Evolutionary conservation across 64 coral and sea anemone genomes (phyloP), one percentile per base, ranked within the genome.

Genomic region (Porites lutea): DNA sequence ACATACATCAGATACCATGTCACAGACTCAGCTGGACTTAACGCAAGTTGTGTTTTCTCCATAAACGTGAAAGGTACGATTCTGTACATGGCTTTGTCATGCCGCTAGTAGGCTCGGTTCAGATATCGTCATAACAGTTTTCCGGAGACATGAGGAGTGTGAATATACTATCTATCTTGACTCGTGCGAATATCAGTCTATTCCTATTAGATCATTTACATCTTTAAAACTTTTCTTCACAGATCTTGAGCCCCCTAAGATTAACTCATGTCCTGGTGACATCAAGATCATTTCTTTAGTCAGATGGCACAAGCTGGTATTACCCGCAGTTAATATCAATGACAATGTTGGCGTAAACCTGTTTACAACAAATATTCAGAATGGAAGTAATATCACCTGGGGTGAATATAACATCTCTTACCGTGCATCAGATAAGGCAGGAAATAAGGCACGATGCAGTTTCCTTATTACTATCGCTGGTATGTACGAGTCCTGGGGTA

Each of bases 361-460:
- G 3, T 27, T 89, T 48, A 18, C 46, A 74, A 51, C 70, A 7
- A 79, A 80, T 55, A 71, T 81, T 60, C 9, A 9, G 14, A 91
- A 91, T 73, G 89, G 77, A 54, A 91, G 61, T 57, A 21, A 91
- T 8, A 14, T 91, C 22, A 65, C 77, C 2, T 91, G 89, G 89
- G 89, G 89, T 14, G 15, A 43, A 21, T 76, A 91, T 20, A 37
- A 91, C 45, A 18, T 91, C 11, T 82, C 79, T 14, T 67, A 59
- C 18, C 14, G n/a, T 59, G 89, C 79, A 13, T 37, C 66, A 58
- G 89, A 91, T 69, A 19, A 4, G 52, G 78, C 89, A 14, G 78
- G 78, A 48, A 91, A 91, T 22, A 82, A 50, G 14, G 89, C 89
- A 20, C 18, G 27, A 10, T 91, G 89, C 78, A 50, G 46, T 13